Evolutionary conservation across 2,797 vertebrate species (phyloP).

Genomic region (Ctenochaetus hawaiiensis): DNA sequence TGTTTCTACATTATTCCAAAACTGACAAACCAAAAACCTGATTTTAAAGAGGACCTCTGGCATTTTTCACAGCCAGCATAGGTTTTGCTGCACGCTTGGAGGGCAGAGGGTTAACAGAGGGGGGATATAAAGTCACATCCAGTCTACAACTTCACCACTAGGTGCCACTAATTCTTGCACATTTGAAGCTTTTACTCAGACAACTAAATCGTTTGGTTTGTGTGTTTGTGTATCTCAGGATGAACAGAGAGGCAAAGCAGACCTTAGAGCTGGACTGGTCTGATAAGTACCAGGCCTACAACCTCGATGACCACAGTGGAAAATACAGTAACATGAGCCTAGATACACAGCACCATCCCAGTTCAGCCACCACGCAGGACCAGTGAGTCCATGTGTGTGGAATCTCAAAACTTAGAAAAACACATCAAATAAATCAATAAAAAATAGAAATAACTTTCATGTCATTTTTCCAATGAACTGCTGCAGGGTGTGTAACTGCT

Average conservation of each 20-base stretch:
- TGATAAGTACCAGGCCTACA: conserved; percentile 90
- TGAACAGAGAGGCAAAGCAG: conserved; percentile 89
- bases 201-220: no score
- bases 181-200: no score
- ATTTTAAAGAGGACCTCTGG: no score
- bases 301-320: conserved; percentile 85
- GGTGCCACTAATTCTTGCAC: no score
- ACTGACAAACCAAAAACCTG: no score
- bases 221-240: conserved; percentile 74
- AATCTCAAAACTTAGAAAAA: not conserved
- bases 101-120: no score
- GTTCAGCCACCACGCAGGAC: conserved; percentile 87
- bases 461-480: conserved; percentile 4
- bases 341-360: conserved; percentile 84
- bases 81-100: no score
- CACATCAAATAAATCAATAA: not conserved
- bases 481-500: conserved; percentile 85
- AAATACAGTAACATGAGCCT: conserved; percentile 85
- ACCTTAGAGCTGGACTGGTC: conserved; percentile 92
- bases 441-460: not conserved
- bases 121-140: no score
- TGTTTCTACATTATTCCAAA: no score
- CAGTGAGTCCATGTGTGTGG: conserved; percentile 85
- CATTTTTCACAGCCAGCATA: no score
- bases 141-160: no score